A percentile compares a stretch with the other conserved stretches of the same genome.
Evolutionary conservation across 2,797 vertebrate species (phyloP).

Genomic region (Danio aesculapii): DNA sequence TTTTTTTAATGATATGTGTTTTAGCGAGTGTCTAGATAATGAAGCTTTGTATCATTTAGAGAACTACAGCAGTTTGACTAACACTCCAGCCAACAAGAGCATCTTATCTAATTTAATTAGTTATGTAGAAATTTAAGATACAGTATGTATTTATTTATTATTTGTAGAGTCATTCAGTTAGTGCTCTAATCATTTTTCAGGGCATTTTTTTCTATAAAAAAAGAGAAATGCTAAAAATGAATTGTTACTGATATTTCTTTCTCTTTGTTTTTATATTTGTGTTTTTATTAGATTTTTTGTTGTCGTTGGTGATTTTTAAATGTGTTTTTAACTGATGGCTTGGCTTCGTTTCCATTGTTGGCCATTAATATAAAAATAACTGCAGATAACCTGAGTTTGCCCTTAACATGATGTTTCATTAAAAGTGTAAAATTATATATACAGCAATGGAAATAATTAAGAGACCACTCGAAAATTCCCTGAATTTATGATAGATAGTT

Average conservation of each 20-base stretch:
- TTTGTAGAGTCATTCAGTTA: conserved; percentile 72
- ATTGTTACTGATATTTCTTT: conserved; percentile 65
- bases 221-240: conserved; percentile 71
- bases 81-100: conserved; percentile 67
- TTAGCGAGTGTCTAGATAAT: neutral
- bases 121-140: conserved; percentile 63
- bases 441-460: too few relatives aligned
- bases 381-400: too few relatives aligned
- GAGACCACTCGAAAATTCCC: too few relatives aligned
- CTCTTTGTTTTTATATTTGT: conserved; percentile 52
- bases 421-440: too few relatives aligned
- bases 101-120: conserved; percentile 69
- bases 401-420: too few relatives aligned
- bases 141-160: conserved; percentile 79
- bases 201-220: conserved; percentile 59
- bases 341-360: neutral
- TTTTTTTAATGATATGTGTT: conserved; percentile 1
- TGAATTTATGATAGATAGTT: too few relatives aligned
- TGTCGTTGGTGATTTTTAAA: neutral
- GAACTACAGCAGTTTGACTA: conserved; percentile 65
- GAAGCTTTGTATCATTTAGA: conserved; percentile 58
- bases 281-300: conserved; percentile 16
- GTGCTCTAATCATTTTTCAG: conserved; percentile 70
- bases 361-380: neutral
- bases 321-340: conserved; percentile 13